Evolutionary conservation across 2,113 vertebrate species (phyloP), one percentile per base, ranked within the genome.

Genomic region (Pica pica): DNA sequence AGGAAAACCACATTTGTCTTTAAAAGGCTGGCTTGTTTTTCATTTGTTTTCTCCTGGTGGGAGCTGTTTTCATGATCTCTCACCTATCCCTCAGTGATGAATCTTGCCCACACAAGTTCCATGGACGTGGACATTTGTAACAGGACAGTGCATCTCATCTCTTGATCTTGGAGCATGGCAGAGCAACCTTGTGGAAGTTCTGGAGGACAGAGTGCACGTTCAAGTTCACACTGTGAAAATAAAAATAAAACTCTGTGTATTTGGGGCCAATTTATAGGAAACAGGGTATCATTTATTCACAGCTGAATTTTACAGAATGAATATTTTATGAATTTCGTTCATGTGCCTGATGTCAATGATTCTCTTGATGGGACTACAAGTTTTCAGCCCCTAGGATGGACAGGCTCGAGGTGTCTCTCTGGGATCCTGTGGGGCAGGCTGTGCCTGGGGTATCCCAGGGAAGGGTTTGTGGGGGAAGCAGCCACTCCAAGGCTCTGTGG

Each of bases 221-320:
- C 7, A 12, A 13, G 28, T 27, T 82, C 44, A 16, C 0, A 0
- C 21, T 31, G 4, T 3, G 7, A n/a, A 42, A 41, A 63, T 5
- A 20, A 22, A 68, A 74, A 44, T 7, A 4, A 30, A 37, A 67
- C 2, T 0, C 0, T 5, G 13, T n/a, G 0, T 59, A 5, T 55
- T 50, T 65, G 31, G 35, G 53, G 19, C 21, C 4, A 15, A 1
- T 55, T 61, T 31, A 15, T 9, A 18, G 44, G 39, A 10, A 23
- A 21, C 10, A 26, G 28, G 15, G 2, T 41, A 7, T 49, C 3
- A 57, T 18, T 33, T 37, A 42, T 30, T 57, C 31, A 23, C 20
- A 50, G 5, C 1, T 55, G 39, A 28, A 7, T 74, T 52, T 19
- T 65, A 9, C 41, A 44, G 22, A 39, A 22, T 33, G 22, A 39